Base-by-base conservation (phyloP, 2,113 vertebrate genomes). In the Apodemus speciosus region DNA sequence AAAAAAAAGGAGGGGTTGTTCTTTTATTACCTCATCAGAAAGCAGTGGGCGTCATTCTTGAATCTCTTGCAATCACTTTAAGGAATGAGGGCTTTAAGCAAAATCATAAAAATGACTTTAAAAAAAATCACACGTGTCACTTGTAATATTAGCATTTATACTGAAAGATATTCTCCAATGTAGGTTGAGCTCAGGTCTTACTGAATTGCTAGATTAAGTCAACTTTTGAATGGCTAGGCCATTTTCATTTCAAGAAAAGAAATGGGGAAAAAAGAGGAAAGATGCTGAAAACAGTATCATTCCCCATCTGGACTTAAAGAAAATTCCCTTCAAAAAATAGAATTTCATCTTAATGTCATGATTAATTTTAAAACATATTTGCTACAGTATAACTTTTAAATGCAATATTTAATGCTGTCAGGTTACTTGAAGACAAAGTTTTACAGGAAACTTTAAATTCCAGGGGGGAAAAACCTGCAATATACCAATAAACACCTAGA, bases 371-470 rank as follows among this genome's bases (percentile, higher is more conserved):
- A 89, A 94, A 96, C 0, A 3, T 81, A 89, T 95, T 97, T 91
- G 91, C 96, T 97, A 95, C 94, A 62, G 66, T n/a, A 60, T 32
- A 85, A 62, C 87, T 87, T 97, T 95, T 53, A 94, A 97, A 95
- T 32, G 94, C 94, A 88, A 49, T 80, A 85, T 96, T 96, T 91
- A 94, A 89, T 81, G 95, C 89, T 91, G 91, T 95, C 91, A 71
- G 56, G 75, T 95, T 93, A 89, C 88, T 90, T 77, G 46, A 91
- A 95, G 93, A 95, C 92, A 94, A 97, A 97, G 81, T 97, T 98
- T 96, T 97, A 97, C 97, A 97, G 95, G 72, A 97, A 98, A 98
- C 94, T 98, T 98, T 96, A 95, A 97, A 97, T 97, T 97, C 95
- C 97, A 95, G 94, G 73, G 60, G 91, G 91, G 62, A 92, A 88